Evolutionary conservation across 1,140 invertebrate species (phyloP), one percentile per base, ranked within the genome.

Genomic region (Dendroctonus valens): DNA sequence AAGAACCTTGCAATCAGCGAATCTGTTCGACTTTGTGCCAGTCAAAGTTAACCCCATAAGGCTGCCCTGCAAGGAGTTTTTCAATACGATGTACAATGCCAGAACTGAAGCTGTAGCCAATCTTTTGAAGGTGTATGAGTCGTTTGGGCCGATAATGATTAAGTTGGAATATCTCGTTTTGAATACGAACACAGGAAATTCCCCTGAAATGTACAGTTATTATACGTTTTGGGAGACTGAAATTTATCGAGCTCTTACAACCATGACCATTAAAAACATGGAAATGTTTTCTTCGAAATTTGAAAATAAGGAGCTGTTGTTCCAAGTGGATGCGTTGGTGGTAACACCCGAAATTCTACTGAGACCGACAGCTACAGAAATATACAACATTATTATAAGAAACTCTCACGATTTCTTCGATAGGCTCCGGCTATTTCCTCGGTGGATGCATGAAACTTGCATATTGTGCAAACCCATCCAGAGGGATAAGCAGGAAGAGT

Each of bases 381-480:
- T 93, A 26, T 88, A 89, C 70, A 91, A 89, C 68, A 87, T 89
- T 5, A 86, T 92, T 9, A 75, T 87, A 12, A 81, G 84, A 15
- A 83, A 85, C 64, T 79, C 87, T 1, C 86, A 86, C 69, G 85
- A 90, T 77, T 84, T 89, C 61, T 69, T 91, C 0, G 84, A 84
- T 39, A 83, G 84, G 81, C 76, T 92, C 5, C 91, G 89, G 74
- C 70, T 80, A 6, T 92, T 95, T 77, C 83, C 88, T 0, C 85
- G 93, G 7, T 96, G 93, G 93, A 90, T 92, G 87, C 81, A 87
- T 66, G 86, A 87, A n/a, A 91, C 88, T 8, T 95, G 93, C 76
- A 74, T 91, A 0, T 83, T 87, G 40, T 90, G 87, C 67, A 80
- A 84, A 41, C 85, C 86, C 6, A 83, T 87, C 59, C 83, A 83